Percentiles rank a stretch among this genome's conserved stretches.
Evolutionary conservation across 2,113 vertebrate species (phyloP).

Genomic region (Rafetus swinhoei): DNA sequence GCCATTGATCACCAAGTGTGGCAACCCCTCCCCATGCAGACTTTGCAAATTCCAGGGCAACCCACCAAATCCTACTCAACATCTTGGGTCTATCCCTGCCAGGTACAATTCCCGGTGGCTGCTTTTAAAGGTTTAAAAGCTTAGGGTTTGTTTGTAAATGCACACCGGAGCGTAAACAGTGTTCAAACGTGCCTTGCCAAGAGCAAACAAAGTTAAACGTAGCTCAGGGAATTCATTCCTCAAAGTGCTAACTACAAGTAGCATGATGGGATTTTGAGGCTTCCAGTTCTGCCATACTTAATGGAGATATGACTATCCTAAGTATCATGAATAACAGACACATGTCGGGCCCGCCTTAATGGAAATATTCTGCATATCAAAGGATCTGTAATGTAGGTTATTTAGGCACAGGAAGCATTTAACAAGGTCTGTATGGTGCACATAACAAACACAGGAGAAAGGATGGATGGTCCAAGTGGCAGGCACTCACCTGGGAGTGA

Average conservation of each 20-base stretch:
- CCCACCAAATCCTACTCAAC: not conserved
- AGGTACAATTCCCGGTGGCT: not conserved
- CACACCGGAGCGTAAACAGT: not conserved
- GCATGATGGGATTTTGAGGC: not conserved
- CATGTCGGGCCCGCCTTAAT: not conserved
- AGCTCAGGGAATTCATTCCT: not conserved
- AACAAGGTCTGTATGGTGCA: not conserved
- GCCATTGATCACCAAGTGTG: not conserved
- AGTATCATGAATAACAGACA: not conserved
- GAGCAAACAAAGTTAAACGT: not conserved
- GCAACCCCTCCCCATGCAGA: not conserved
- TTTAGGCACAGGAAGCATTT: rapidly evolving
- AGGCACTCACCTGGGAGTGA: rapidly evolving
- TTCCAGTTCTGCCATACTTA: not conserved
- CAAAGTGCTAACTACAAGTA: not conserved
- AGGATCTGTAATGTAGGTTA: not conserved
- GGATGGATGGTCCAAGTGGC: rapidly evolving
- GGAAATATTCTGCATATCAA: not conserved
- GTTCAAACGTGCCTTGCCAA: not conserved
- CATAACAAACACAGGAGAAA: not conserved
- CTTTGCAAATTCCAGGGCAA: not conserved
- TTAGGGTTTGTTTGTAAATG: not conserved
- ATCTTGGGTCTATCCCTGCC: not conserved
- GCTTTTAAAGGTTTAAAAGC: not conserved
- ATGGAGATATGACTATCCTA: not conserved